Base-by-base conservation (phyloP, 2,797 vertebrate species). In the Bufotes viridis region DNA sequence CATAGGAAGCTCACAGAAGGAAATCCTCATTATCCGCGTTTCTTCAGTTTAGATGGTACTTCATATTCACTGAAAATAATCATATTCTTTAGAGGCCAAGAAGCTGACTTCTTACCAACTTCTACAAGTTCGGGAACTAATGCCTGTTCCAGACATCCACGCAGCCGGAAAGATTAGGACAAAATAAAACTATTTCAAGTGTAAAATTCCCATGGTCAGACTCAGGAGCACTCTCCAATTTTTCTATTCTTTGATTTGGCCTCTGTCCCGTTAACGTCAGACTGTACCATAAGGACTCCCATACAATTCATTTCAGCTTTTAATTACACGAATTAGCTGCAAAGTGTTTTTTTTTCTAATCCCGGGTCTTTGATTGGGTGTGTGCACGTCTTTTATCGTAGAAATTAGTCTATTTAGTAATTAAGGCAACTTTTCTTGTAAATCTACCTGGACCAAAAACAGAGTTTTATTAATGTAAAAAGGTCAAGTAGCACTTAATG, bases 281-380 rank as follows among this genome's bases (percentile, higher is more conserved):
- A 55, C 24, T 15, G 55, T 67, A 80, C 85, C 67, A 53, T 79
- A 53, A 87, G 75, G 67, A 84, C 75, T 65, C 13, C 26, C 15
- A 55, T 72, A 80, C 72, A 87, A 87, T 80, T 80, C 22, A 84
- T 87, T 87, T 72, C 34, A 70, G 8, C 84, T 87, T 83, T 87
- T 86, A 86, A 89, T 89, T 89, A 89, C 20, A 83, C 1, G 84
- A 84, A 89, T 86, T 89, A 86, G 55, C 84, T 61, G 88, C 61
- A 78, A 86, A 89, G 80, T 61, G 78, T 82, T 83, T 83, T 82
- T 76, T 83, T 83, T 82, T 76, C 26, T 89, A 86, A 89, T 89
- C 81, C 88, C 0, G 17, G n/a, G 72, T 78, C 34, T 81, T 67
- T 87, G 53, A 89, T 89, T 78, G 84, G 80, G 72, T 22, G 22